These are phyloP conservation scores for Ptychoptera albimana DNA, from an alignment of 2,888 invertebrate species.

Conservation along the genomic window DNA sequence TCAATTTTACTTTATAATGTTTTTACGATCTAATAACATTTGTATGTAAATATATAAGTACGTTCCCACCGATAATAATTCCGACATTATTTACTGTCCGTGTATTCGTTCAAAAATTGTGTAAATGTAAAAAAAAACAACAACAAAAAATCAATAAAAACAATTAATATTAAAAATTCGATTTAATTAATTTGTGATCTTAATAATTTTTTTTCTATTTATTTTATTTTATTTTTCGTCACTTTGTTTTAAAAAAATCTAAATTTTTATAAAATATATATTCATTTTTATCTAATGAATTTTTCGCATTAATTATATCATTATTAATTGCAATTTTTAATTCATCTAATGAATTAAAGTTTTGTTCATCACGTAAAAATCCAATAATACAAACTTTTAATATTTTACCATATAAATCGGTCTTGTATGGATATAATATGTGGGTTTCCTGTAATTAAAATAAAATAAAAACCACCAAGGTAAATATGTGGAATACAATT, in stretches of 20 bases:
- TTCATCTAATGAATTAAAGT: constrained; percentile 60
- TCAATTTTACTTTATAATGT: too few relatives aligned
- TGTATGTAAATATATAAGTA: too few relatives aligned
- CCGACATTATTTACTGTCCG: too few relatives aligned
- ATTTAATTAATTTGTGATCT: not conserved
- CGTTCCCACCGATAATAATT: too few relatives aligned
- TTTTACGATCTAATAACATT: too few relatives aligned
- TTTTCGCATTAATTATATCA: constrained; percentile 57
- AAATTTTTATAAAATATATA: constrained; percentile 34
- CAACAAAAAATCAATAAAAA: constrained; percentile 54
- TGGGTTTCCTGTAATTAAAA: constrained; percentile 66
- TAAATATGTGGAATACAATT: too few relatives aligned
- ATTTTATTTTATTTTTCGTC: constrained; percentile 1
- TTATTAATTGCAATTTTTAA: constrained; percentile 60
- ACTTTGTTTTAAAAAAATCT: constrained; percentile 32
- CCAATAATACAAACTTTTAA: constrained; percentile 68
- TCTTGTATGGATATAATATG: constrained; percentile 63
- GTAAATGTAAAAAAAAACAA: constrained; percentile 39
- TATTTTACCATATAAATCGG: constrained; percentile 73
- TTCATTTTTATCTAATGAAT: constrained; percentile 39
- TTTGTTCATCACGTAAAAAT: constrained; percentile 69
- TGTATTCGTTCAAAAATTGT: too few relatives aligned
- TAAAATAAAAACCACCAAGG: not conserved
- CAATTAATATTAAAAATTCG: too few relatives aligned
- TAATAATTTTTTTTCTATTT: not conserved